Evolutionary conservation across 2,888 invertebrate genomes (phyloP).

Genomic region (Oegoconia quadripuncta): DNA sequence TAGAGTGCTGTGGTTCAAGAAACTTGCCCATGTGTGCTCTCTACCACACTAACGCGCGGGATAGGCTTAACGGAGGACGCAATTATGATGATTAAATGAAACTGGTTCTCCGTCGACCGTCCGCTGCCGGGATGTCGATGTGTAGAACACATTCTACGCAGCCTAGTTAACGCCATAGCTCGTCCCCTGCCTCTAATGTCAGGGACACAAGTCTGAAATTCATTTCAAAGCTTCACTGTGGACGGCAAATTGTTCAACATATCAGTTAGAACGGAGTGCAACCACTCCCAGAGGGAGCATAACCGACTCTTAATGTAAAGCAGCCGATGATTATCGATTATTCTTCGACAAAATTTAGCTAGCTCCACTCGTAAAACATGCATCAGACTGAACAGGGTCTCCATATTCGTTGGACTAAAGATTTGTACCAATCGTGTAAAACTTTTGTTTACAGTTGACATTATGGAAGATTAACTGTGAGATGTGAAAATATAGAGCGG

Average conservation of each 20-base stretch:
- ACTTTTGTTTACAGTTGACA: conserved; percentile 20
- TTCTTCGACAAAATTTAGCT: conserved; percentile 15
- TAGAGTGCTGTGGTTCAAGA: conserved; percentile 12
- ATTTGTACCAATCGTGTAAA: no score
- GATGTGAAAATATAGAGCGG: conserved; percentile 46
- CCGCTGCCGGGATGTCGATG: conserved; percentile 52
- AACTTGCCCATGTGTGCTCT: conserved; percentile 28
- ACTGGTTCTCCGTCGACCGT: conserved; percentile 63
- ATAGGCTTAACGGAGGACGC: conserved; percentile 72
- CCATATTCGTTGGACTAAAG: not conserved
- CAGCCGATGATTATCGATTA: conserved; percentile 23
- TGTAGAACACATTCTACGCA: conserved; percentile 44
- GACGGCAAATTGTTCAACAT: conserved; percentile 7
- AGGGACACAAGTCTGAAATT: conserved; percentile 5
- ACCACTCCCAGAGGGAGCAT: conserved; percentile 18
- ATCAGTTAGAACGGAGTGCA: conserved; percentile 18
- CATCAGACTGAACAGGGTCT: not conserved
- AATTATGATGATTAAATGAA: conserved; percentile 76
- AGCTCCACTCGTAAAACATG: conserved; percentile 9
- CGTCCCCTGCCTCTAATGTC: not conserved
- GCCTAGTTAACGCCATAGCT: conserved; percentile 2
- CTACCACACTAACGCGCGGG: conserved; percentile 40
- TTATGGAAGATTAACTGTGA: conserved; percentile 29
- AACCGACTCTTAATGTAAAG: conserved; percentile 20
- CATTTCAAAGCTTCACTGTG: not conserved